Evolutionary conservation across 2,113 vertebrate species (phyloP).

Genomic region (Actenoides lindsayi): DNA sequence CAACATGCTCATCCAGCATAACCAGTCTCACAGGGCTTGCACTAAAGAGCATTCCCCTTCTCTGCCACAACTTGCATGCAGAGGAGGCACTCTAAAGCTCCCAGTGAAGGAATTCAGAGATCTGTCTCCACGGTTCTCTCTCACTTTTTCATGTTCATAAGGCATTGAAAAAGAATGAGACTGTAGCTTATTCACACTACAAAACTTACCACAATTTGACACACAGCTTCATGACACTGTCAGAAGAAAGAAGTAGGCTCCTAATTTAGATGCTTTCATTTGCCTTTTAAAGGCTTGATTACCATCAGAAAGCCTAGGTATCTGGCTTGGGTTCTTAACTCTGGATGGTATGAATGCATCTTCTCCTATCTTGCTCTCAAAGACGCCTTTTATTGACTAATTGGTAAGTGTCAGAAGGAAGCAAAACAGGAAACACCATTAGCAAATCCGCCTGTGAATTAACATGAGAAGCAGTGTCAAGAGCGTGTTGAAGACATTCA

Average conservation of each 20-base stretch:
- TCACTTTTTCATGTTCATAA: background rate
- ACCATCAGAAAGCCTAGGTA: constrained; percentile 1
- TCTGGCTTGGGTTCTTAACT: background rate
- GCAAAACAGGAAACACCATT: background rate
- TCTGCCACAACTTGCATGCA: background rate
- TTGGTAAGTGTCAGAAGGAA: background rate
- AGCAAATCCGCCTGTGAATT: background rate
- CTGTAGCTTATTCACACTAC: background rate
- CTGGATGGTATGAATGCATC: background rate
- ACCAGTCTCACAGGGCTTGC: background rate
- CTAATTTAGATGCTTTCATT: constrained; percentile 25
- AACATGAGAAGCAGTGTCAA: background rate
- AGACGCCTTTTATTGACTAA: constrained; percentile 17
- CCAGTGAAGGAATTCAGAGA: background rate
- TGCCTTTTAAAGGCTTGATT: constrained; percentile 1
- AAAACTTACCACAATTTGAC: background rate
- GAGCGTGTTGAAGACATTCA: background rate
- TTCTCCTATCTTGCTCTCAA: background rate
- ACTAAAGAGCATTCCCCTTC: background rate
- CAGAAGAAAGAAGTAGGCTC: background rate
- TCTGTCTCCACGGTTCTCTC: background rate
- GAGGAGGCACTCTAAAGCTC: background rate
- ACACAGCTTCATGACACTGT: background rate
- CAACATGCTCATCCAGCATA: background rate
- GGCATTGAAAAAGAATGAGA: background rate